Evolutionary conservation across 2,888 invertebrate species (phyloP), one percentile per base, ranked within the genome.

Genomic region (Graphium colonna): DNA sequence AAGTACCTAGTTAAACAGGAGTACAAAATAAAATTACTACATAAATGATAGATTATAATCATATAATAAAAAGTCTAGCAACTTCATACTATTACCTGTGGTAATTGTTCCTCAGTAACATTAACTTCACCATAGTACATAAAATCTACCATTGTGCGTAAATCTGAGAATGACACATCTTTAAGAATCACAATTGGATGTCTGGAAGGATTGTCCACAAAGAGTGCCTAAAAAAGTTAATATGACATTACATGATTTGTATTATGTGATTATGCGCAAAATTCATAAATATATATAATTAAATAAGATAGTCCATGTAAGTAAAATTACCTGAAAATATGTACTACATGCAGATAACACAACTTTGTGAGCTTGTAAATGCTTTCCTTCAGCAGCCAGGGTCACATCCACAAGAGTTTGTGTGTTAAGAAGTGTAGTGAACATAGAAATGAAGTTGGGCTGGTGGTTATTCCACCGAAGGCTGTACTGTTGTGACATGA

Each of bases 81-180:
- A n/a, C n/a, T n/a, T n/a, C n/a, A n/a, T n/a, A n/a, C n/a, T n/a
- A n/a, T 55, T 57, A 94, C 93, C 80, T 93, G 92, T 56, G 95
- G 95, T 66, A 97, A 84, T 73, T 96, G 95, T 67, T 96, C 96
- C 73, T 96, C 95, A 1, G 96, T 95, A 26, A 97, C 96, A 79
- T 97, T 96, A 5, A 97, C 96, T 90, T 96, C 96, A 0, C 97
- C 97, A 68, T 95, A 95, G 77, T 97, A 97, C 95, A 97, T 97
- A 73, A 97, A 97, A 72, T 96, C 96, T 8, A 97, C 95, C 92
- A 97, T 95, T 21, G 95, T 95, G 73, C 95, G 94, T 54, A 97
- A 91, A 80, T 97, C 96, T 46, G 93, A 92, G 72, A 95, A 96
- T 68, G 95, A 94, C 8, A 97, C 95, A 90, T 97, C 96, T 79